A percentile compares a stretch with the other conserved stretches of the same genome.
Evolutionary conservation across 2,113 vertebrate species (phyloP).

Genomic region (Platysteira castanea): DNA sequence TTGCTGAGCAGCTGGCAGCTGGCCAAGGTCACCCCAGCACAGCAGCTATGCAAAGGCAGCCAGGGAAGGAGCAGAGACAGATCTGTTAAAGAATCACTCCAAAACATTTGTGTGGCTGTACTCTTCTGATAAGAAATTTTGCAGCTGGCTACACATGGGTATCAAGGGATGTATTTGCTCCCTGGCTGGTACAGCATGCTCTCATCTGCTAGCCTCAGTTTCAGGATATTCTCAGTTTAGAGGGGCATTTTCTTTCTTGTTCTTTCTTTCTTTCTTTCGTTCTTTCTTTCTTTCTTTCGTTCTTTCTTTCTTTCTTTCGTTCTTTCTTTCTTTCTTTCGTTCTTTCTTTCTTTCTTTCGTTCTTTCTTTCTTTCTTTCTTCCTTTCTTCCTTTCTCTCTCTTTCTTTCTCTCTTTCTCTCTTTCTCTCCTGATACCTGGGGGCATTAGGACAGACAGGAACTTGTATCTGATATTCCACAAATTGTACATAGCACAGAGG

Average conservation of each 20-base stretch:
- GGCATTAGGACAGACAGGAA: neutral
- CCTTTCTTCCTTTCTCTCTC: neutral
- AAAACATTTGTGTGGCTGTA: neutral
- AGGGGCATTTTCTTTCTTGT: neutral
- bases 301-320: neutral
- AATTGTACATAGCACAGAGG: neutral
- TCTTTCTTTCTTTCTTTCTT: neutral
- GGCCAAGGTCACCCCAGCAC: neutral
- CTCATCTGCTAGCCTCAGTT: neutral
- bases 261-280: fast-evolving
- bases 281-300: neutral
- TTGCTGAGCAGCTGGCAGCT: neutral
- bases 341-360: neutral
- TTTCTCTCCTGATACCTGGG: too few relatives aligned
- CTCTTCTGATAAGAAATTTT: neutral
- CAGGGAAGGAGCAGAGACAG: neutral
- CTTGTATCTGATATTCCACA: neutral
- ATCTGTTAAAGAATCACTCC: neutral
- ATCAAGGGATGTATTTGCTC: neutral
- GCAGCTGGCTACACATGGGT: neutral
- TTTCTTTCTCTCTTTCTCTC: too few relatives aligned
- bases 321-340: neutral
- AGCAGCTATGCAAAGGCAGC: neutral
- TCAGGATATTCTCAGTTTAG: neutral
- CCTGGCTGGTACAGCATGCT: neutral